These are phyloP conservation scores for Clarias magur DNA, from an alignment of 2,113 vertebrate genomes.

Conservation along the genomic window DNA sequence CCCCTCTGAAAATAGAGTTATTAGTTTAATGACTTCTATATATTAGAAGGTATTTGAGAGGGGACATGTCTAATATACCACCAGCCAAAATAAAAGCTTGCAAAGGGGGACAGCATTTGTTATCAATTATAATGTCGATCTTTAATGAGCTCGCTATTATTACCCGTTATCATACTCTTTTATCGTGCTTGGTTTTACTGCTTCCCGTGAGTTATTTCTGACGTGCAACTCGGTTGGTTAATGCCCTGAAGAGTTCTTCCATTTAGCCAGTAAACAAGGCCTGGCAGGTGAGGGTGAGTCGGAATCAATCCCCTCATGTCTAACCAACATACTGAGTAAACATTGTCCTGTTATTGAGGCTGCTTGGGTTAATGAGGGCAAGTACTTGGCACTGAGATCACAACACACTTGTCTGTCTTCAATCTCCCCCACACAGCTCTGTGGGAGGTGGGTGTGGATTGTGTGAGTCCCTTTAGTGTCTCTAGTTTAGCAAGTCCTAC, in stretches of 20 bases:
- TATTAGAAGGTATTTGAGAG: not conserved
- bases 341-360: constrained; percentile 47
- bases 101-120: not conserved
- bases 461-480: constrained; percentile 55
- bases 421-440: constrained; percentile 51
- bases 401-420: constrained; percentile 61
- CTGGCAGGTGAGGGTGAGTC: constrained; percentile 53
- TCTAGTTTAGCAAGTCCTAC: constrained; percentile 44
- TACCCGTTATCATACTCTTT: not conserved
- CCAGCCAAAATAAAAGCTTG: not conserved
- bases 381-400: constrained; percentile 58
- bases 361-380: constrained; percentile 50
- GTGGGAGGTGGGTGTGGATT: constrained; percentile 45
- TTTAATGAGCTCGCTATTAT: constrained; percentile 20
- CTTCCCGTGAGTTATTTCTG: constrained; percentile 9
- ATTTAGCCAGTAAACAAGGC: constrained; percentile 42
- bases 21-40: constrained; percentile 4
- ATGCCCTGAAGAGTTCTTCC: constrained; percentile 34
- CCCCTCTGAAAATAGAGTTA: constrained; percentile 1
- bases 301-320: constrained; percentile 29
- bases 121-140: not conserved
- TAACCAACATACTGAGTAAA: constrained; percentile 45
- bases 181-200: constrained; percentile 4
- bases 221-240: constrained; percentile 13
- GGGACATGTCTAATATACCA: not conserved